phyloP scores from a whole-genome alignment of 1,140 invertebrate genomes.

The Drosophila parabipectinata region DNA sequence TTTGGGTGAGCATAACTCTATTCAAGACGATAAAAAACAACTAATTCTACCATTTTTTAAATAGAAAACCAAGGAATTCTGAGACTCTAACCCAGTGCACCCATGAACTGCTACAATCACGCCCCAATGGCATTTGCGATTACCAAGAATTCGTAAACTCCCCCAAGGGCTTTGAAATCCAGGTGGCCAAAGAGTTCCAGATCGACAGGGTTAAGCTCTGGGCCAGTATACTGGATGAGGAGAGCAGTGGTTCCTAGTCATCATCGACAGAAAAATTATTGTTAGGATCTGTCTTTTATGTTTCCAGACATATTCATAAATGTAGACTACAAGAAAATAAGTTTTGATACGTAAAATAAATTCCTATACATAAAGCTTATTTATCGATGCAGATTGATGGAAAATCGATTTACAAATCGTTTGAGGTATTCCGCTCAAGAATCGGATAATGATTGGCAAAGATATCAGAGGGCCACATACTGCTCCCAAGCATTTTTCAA shows the following conservation, averaged over 20 bases:
- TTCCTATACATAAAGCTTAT: no score
- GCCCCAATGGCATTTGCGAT: constrained; percentile 67
- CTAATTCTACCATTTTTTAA: background rate
- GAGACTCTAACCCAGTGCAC: constrained; percentile 45
- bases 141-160: constrained; percentile 69
- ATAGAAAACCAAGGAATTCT: constrained; percentile 47
- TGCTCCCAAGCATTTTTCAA: no score
- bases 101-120: constrained; percentile 30
- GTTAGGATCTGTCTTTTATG: background rate
- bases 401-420: no score
- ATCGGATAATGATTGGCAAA: no score
- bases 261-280: background rate
- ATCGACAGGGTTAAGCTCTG: constrained; percentile 51
- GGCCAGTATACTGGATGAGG: constrained; percentile 49
- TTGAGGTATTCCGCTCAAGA: no score
- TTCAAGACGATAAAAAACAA: background rate
- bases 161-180: constrained; percentile 17
- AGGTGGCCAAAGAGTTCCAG: constrained; percentile 45
- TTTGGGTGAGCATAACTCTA: constrained; percentile 43
- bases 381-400: no score
- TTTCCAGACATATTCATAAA: constrained; percentile 12
- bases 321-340: no score
- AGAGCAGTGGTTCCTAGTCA: background rate
- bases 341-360: no score
- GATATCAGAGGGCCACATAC: no score